Base-by-base conservation (phyloP, 2,113 vertebrate genomes). In the Abramis brama region DNA sequence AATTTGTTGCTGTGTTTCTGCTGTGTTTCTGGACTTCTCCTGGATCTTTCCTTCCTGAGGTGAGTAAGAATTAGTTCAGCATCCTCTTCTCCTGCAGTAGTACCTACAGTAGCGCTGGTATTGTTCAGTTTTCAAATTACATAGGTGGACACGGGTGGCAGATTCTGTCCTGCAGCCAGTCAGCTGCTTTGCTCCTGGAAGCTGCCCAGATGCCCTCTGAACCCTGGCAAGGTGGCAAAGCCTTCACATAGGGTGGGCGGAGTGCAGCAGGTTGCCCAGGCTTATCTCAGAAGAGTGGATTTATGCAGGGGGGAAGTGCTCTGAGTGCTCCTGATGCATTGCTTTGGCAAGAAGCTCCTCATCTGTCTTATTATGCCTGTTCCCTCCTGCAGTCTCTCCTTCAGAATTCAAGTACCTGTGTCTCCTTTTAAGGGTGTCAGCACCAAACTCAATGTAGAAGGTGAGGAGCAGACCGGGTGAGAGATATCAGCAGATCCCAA, bases 381-480 rank as follows among this genome's bases (percentile, higher is more conserved):
- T n/a, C 88, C 90, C 86, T 85, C 79, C 83, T 85, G 83, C 86
- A 13, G 59, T 89, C 87, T 88, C 25, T 90, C 86, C 85, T 84
- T n/a, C 73, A 60, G 62, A 55, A 70, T 85, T 76, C 84, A 83
- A 83, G 92, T 90, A 91, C 83, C 66, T 88, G 88, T 87, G 76
- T 89, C 88, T 83, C 27, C 36, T 83, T 80, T 86, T 80, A 68
- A 59, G 30, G 70, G 43, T 76, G 68, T 30, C 64, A 60, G 30
- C 79, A 66, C 36, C 23, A 60, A 81, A 59, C 50, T 62, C 21
- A 76, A 3, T 33, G 80, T 55, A 68, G 45, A 82, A 33, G 43
- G 43, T 70, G 64, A 82, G 45, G 27, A 70, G 45, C 80, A 82
- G 64, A 33, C 62, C 27, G 4, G 45, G 62, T 52, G 27, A 82